A percentile compares a stretch with the other conserved stretches of the same genome.
Evolutionary conservation across 2,113 vertebrate species (phyloP).

Genomic region (Clinocottus analis): DNA sequence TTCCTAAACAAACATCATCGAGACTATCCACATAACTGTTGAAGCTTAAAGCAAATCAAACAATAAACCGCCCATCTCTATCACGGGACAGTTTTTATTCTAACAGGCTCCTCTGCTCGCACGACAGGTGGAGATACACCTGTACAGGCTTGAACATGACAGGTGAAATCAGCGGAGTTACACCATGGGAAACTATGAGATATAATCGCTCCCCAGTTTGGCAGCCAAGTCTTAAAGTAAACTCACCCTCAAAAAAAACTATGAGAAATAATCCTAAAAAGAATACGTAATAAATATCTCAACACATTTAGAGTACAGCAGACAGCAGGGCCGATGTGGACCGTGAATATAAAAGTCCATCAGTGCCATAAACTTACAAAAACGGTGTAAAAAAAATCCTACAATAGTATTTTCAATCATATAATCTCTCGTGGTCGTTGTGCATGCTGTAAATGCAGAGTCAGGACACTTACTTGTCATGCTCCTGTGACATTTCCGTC

Average conservation of each 20-base stretch:
- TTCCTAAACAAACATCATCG: constrained; percentile 72
- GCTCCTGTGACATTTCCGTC: constrained; percentile 97
- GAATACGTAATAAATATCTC: background rate
- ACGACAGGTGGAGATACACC: constrained; percentile 84
- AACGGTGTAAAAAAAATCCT: constrained; percentile 9
- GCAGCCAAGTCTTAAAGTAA: constrained; percentile 10
- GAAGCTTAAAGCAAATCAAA: constrained; percentile 70
- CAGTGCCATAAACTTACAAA: background rate
- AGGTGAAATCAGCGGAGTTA: constrained; percentile 71
- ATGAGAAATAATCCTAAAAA: constrained; percentile 5
- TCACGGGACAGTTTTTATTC: constrained; percentile 58
- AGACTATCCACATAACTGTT: constrained; percentile 65
- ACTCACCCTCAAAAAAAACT: constrained; percentile 16
- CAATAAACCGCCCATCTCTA: constrained; percentile 62
- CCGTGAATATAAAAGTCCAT: constrained; percentile 20
- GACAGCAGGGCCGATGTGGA: constrained; percentile 25
- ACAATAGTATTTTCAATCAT: constrained; percentile 34
- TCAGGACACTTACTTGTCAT: constrained; percentile 94
- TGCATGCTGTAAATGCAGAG: constrained; percentile 61
- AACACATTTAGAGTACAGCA: background rate
- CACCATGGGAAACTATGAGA: constrained; percentile 65
- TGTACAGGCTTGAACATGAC: constrained; percentile 83
- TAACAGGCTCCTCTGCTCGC: constrained; percentile 60
- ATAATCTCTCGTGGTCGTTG: constrained; percentile 30
- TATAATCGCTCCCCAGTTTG: constrained; percentile 8